Evolutionary conservation across 1,140 invertebrate species (phyloP).

Genomic region (Andrena cerasifolii): DNA sequence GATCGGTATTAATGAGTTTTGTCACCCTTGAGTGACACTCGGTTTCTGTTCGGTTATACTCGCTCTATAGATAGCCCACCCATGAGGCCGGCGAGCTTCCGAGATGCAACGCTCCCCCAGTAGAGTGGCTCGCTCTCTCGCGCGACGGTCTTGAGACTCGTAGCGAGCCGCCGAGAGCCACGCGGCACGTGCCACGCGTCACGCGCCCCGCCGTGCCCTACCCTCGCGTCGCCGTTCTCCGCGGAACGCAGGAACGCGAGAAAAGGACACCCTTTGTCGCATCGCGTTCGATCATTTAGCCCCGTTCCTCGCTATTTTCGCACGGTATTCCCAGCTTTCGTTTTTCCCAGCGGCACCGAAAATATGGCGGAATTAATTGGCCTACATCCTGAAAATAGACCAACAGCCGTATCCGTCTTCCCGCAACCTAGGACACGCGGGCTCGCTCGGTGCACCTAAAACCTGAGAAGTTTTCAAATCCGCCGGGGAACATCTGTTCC

Average conservation of each 20-base stretch:
- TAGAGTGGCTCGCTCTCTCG: conserved; percentile 19
- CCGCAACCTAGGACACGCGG: conserved; percentile 11
- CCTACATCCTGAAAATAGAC: conserved; percentile 71
- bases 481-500: no score
- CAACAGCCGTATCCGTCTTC: conserved; percentile 20
- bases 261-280: neutral
- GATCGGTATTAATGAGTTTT: conserved; percentile 83
- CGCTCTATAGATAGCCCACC: conserved; percentile 81
- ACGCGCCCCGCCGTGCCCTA: no score
- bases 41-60: conserved; percentile 80
- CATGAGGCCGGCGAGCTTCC: conserved; percentile 78
- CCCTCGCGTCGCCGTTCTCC: no score
- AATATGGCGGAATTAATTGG: conserved; percentile 68
- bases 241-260: no score
- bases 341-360: conserved; percentile 64
- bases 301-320: conserved; percentile 60
- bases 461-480: no score
- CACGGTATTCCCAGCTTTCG: conserved; percentile 65
- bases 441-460: no score
- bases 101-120: conserved; percentile 70
- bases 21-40: conserved; percentile 81
- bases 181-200: conserved; percentile 28
- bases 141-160: neutral
- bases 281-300: conserved; percentile 42
- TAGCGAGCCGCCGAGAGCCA: neutral